phyloP scores from a whole-genome alignment of 2,888 invertebrate species.

The Iselma pallidipennis region DNA sequence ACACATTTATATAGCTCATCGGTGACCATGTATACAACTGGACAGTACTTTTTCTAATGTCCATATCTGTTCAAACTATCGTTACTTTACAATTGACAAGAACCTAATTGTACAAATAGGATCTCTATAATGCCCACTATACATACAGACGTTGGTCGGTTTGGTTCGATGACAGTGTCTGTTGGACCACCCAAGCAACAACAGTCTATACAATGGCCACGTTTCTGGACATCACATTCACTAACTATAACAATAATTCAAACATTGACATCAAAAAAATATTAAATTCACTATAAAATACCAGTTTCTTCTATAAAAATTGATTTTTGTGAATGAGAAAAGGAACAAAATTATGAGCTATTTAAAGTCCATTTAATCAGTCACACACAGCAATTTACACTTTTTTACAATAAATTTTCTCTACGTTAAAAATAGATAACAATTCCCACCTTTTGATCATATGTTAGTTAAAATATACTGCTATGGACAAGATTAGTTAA shows the following conservation, averaged over 20 bases:
- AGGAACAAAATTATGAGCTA: too few relatives aligned
- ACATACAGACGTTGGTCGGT: neutral
- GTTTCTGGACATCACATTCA: slow-evolving; percentile 1
- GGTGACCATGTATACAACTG: neutral
- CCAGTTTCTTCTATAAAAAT: neutral
- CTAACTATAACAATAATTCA: neutral
- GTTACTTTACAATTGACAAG: slow-evolving; percentile 2
- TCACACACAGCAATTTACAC: neutral
- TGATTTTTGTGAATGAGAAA: too few relatives aligned
- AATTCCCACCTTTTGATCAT: slow-evolving; percentile 44
- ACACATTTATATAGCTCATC: neutral
- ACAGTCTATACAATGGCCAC: neutral
- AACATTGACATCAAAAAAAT: neutral
- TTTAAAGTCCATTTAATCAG: too few relatives aligned
- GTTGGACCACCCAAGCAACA: slow-evolving; percentile 6
- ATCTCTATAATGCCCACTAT: slow-evolving; percentile 5
- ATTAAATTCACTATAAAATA: neutral
- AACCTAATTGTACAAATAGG: slow-evolving; percentile 3
- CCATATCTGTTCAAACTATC: neutral
- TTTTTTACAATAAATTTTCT: neutral
- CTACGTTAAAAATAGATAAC: neutral
- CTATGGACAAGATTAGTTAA: slow-evolving; percentile 36
- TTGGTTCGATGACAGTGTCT: slow-evolving; percentile 3
- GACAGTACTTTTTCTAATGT: neutral
- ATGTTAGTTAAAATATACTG: slow-evolving; percentile 32